Evolutionary conservation across 2,888 invertebrate genomes (phyloP).

Genomic region (Caenorhabditis sp.): DNA sequence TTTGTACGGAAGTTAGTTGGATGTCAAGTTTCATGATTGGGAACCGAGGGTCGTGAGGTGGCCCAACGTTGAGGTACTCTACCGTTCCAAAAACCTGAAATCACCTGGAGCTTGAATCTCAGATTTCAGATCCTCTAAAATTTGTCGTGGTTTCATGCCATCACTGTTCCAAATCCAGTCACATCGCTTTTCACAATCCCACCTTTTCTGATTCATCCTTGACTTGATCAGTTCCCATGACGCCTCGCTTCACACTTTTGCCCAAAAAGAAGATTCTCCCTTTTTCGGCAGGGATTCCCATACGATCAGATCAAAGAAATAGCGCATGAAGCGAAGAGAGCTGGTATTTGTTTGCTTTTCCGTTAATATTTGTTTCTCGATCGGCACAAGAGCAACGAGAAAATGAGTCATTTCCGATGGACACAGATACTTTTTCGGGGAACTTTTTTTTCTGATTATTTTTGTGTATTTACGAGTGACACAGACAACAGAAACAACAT

Average conservation of each 20-base stretch:
- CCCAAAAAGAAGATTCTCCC: conserved; percentile 17
- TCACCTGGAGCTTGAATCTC: too few relatives aligned
- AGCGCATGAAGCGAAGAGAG: conserved; percentile 5
- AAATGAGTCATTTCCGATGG: conserved; percentile 54
- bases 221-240: conserved; percentile 31
- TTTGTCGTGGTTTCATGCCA: too few relatives aligned
- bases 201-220: conserved; percentile 1
- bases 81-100: too few relatives aligned
- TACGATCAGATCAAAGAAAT: conserved; percentile 5
- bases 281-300: conserved; percentile 24
- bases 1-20: too few relatives aligned
- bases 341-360: conserved; percentile 37
- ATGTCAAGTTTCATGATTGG: too few relatives aligned
- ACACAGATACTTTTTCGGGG: conserved; percentile 29
- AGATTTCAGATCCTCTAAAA: too few relatives aligned
- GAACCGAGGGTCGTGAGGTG: too few relatives aligned
- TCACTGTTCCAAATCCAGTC: not conserved
- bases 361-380: conserved; percentile 40
- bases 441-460: conserved; percentile 19
- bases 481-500: conserved; percentile 3
- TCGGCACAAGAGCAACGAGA: conserved; percentile 17
- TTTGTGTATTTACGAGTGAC: conserved; percentile 26
- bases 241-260: conserved; percentile 9
- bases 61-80: too few relatives aligned
- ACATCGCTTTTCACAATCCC: not conserved